Conservation (phyloP, 2,797 vertebrate genomes). For the Philypnodon macrostomus region DNA sequence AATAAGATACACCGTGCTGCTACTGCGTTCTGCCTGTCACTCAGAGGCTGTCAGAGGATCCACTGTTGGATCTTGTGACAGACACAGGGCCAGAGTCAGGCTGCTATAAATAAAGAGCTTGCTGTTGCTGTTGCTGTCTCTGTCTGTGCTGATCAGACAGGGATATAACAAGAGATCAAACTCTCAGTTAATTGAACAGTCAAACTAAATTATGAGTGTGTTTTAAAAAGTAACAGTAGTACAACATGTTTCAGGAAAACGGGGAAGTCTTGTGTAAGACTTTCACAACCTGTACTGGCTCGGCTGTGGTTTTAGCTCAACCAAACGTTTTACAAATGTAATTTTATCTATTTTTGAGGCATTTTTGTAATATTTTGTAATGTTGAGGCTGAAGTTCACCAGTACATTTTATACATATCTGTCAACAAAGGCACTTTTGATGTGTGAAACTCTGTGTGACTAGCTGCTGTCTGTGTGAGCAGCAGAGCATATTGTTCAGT, state of each 20-base stretch:
- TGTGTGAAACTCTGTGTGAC: constrained; percentile 16
- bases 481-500: constrained; percentile 49
- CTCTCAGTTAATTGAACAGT: constrained; percentile 6
- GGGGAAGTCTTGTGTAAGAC: constrained; percentile 32
- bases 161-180: constrained; percentile 14
- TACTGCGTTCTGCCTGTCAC: constrained; percentile 39
- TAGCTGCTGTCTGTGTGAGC: constrained; percentile 26
- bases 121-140: constrained; percentile 36
- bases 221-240: background rate
- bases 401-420: too few species aligned
- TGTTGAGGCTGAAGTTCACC: too few species aligned
- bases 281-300: constrained; percentile 45
- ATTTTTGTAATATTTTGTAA: too few species aligned
- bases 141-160: constrained; percentile 37
- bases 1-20: too few species aligned
- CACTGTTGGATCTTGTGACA: constrained; percentile 74
- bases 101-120: constrained; percentile 74
- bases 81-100: constrained; percentile 56
- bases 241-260: constrained; percentile 11
- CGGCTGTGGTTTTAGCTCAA: constrained; percentile 26
- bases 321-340: constrained; percentile 4
- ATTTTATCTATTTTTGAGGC: too few species aligned
- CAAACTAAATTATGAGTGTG: background rate
- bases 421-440: constrained; percentile 2
- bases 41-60: constrained; percentile 64